Evolutionary conservation across 2,888 invertebrate species (phyloP), one percentile per base, ranked within the genome.

Genomic region (Aquatica leii): DNA sequence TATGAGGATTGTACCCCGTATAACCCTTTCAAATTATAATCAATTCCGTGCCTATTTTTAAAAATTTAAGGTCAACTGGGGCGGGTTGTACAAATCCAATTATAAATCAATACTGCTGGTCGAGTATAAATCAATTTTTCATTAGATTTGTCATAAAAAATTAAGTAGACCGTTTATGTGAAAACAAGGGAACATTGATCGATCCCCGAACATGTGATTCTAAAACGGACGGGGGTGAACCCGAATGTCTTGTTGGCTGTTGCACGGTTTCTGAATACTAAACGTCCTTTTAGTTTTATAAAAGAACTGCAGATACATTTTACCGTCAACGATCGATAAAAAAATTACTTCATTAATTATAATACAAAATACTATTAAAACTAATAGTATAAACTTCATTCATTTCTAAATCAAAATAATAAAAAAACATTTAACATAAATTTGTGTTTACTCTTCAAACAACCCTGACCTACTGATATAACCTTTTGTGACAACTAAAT

Each of bases 181-280:
- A 58, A 50, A 48, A 62, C 40, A 58, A 64, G 41, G 58, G 59
- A 56, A 35, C 62, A 54, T 65, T 65, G 65, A 67, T 67, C 67
- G 65, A 67, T 67, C 62, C 56, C 49, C 35, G 65, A 58, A 59
- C 65, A 62, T 67, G 67, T 65, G 67, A 67, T 65, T 62, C 65
- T 52, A 60, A 65, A 59, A 50, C 59, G 50, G 59, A 61, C 55
- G 58, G 61, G 65, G 61, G 68, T 66, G 63, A 60, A 63, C 63
- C 68, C 66, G 59, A 49, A 61, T 56, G 63, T 64, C 66, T 66
- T 65, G 60, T 60, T 54, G 55, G 63, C 50, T 53, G 37, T 53
- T 37, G 60, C 58, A 65, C 65, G 68, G 48, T 62, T 58, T 59
- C 66, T 66, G 66, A 57, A 66, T 66, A 66, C 66, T 51, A 68